A percentile compares a stretch with the other conserved stretches of the same genome.
Conservation (phyloP, 2,888 invertebrate species). For the Orthosia incerta region DNA sequence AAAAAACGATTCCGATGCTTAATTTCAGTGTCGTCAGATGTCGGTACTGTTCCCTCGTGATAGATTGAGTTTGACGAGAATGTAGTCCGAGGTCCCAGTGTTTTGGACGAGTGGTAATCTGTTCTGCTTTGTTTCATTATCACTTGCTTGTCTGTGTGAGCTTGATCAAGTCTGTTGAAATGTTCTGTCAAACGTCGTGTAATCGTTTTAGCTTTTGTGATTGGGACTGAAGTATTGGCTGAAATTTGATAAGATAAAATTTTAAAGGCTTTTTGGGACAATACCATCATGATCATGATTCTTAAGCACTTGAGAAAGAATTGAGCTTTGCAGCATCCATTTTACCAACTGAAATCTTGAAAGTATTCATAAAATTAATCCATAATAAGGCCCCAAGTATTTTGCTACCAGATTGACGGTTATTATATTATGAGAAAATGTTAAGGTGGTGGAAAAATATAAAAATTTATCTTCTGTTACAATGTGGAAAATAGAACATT, state of each 20-base stretch:
- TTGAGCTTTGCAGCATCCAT: too few species aligned
- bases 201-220: neutral
- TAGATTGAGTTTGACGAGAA: slow-evolving; percentile 77
- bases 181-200: neutral
- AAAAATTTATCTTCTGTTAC: neutral
- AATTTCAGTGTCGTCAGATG: slow-evolving; percentile 87
- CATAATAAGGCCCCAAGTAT: neutral
- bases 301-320: too few species aligned
- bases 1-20: slow-evolving; percentile 87
- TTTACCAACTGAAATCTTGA: too few species aligned
- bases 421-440: neutral
- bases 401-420: neutral
- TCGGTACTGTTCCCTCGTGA: slow-evolving; percentile 76
- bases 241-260: too few species aligned
- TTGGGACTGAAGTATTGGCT: neutral
- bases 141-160: neutral
- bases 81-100: slow-evolving; percentile 51
- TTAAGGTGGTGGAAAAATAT: neutral
- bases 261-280: neutral
- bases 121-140: slow-evolving; percentile 31
- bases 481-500: neutral
- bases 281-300: too few species aligned
- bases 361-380: too few species aligned
- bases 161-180: neutral
- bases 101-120: slow-evolving; percentile 31